These are phyloP conservation scores for Heterochromis multidens DNA, from an alignment of 2,113 vertebrate genomes.

Conservation along the genomic window DNA sequence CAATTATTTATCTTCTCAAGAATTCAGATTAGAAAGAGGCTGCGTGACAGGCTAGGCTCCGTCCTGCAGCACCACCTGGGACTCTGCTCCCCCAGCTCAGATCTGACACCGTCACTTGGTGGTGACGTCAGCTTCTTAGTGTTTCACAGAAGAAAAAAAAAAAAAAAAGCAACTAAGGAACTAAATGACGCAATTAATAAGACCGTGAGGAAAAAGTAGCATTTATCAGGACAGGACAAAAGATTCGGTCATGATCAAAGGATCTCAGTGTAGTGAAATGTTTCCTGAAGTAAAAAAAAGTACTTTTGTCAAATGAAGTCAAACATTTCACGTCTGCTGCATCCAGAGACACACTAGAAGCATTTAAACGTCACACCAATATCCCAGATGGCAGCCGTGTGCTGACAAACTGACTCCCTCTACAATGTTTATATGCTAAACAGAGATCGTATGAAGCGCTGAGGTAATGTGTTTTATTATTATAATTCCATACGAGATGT, in stretches of 20 bases:
- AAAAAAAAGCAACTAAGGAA: background rate
- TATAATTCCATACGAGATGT: background rate
- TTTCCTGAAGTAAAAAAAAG: background rate
- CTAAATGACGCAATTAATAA: background rate
- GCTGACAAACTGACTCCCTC: constrained; percentile 20
- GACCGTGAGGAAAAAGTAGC: background rate
- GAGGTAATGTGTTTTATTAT: constrained; percentile 32
- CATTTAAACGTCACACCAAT: constrained; percentile 4
- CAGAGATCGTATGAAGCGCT: constrained; percentile 34
- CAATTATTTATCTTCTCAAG: constrained; percentile 40
- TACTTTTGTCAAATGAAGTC: background rate
- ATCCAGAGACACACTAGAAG: background rate
- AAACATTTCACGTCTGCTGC: background rate
- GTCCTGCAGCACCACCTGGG: constrained; percentile 29
- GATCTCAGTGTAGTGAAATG: background rate
- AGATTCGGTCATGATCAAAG: constrained; percentile 3
- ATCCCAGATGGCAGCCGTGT: background rate
- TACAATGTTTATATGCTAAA: constrained; percentile 55
- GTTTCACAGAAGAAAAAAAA: background rate
- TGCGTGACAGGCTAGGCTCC: background rate
- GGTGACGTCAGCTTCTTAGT: background rate
- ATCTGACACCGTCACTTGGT: background rate
- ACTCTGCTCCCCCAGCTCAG: background rate
- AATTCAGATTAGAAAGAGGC: constrained; percentile 27
- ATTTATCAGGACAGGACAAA: background rate